Evolutionary conservation across 2,113 vertebrate genomes (phyloP).

Genomic region (Prinia subflava): DNA sequence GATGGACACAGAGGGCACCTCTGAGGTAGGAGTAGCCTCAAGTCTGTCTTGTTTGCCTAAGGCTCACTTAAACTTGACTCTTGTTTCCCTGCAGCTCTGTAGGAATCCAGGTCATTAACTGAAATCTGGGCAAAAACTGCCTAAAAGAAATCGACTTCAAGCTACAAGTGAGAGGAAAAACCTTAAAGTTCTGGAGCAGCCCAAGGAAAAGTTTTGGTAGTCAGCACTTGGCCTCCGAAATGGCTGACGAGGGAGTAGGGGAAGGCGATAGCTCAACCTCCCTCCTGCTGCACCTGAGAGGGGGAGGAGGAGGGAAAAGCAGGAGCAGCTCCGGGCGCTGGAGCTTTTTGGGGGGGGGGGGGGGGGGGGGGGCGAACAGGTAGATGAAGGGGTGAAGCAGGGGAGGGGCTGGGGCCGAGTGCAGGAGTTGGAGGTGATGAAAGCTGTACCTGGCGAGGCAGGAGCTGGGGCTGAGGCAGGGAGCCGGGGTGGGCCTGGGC

Average conservation of each 20-base stretch:
- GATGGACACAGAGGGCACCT: background rate
- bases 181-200: background rate
- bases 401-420: too few relatives aligned
- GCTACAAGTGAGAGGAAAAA: background rate
- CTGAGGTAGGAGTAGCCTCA: too few relatives aligned
- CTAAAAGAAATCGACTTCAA: background rate
- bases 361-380: rapidly evolving
- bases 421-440: rapidly evolving
- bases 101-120: background rate
- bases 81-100: background rate
- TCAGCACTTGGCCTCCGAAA: background rate
- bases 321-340: background rate
- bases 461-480: background rate
- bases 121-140: background rate
- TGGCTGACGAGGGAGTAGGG: background rate
- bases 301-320: background rate
- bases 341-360: background rate
- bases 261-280: background rate
- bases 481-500: background rate
- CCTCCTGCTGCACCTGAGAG: background rate
- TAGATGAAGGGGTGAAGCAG: background rate
- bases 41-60: background rate
- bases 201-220: background rate
- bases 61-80: background rate
- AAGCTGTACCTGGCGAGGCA: background rate